Base-by-base conservation (phyloP, 1,140 invertebrate genomes). In the Tenebrio molitor region DNA sequence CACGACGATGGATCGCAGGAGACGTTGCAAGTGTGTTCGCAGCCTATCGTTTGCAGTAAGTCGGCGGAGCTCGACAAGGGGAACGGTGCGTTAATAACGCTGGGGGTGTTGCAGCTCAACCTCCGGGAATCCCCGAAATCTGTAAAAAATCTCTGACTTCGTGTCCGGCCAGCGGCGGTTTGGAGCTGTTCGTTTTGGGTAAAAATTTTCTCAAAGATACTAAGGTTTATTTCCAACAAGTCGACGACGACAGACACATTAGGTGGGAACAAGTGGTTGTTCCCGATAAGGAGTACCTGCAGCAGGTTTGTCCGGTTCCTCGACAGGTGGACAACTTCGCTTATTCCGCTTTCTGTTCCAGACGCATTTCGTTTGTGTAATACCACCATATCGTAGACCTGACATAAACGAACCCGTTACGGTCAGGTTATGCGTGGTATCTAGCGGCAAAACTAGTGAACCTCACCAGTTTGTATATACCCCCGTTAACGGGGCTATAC, bases 181-280 rank as follows among this genome's bases (percentile, higher is more conserved):
- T 91, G n/a, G 96, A 98, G 80, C 84, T 99, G 10, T 98, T 98
- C 82, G 92, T 98, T 44, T 90, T 99, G 62, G 97, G 97, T 6
- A 98, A 98, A 84, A 98, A 99, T 84, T 98, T 99, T 82, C 87
- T 97, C 8, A 97, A 98, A 85, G 96, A 98, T 83, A 96, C 95
- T 0, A 89, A 90, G 63, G 92, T 98, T 5, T 87, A 95, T 36
- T 98, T 98, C 82, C 91, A 93, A 83, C 84, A 94, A 79, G 81
- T 84, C 41, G 86, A 86, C 70, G 75, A 84, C 79, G 81, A 85
- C 44, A 71, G 85, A 16, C 84, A 87, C 6, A 82, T 88, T 0
- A 80, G 87, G 1, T 95, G 94, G 94, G 91, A 94, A 79, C 90
- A 92, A 76, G 87, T 89, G 23, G 92, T 94, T 1, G 80, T 88